A percentile compares a stretch with the other conserved stretches of the same genome.
Evolutionary conservation across 2,797 vertebrate species (phyloP).

Genomic region (Mormyrops attenuatus): DNA sequence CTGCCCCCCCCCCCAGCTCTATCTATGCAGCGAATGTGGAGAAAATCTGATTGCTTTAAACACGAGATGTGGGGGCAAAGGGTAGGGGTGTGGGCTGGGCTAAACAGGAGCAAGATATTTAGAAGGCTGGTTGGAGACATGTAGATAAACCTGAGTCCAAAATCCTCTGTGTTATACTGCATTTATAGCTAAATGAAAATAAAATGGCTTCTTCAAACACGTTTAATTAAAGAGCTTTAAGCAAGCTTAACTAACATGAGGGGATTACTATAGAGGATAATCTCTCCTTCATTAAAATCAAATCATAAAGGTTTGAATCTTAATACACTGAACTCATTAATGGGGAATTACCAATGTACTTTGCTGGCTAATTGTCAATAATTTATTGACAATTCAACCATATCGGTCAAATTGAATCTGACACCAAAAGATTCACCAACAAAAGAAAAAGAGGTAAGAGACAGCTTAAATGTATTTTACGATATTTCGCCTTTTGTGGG

Average conservation of each 20-base stretch:
- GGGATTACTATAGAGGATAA: constrained; percentile 10
- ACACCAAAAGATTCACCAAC: constrained; percentile 22
- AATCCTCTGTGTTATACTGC: neutral
- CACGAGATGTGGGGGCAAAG: constrained; percentile 46
- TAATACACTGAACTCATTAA: constrained; percentile 19
- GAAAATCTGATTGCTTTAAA: constrained; percentile 92
- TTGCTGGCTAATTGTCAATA: neutral
- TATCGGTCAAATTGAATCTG: neutral
- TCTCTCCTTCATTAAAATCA: constrained; percentile 18
- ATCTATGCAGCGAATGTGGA: constrained; percentile 61
- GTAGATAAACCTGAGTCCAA: constrained; percentile 47
- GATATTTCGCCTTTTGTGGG: neutral
- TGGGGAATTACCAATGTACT: constrained; percentile 12
- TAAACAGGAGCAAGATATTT: constrained; percentile 43
- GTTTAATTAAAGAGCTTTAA: constrained; percentile 19
- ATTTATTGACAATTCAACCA: constrained; percentile 14
- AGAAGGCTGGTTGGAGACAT: constrained; percentile 52
- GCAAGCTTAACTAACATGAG: constrained; percentile 16
- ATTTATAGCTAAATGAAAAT: constrained; percentile 15
- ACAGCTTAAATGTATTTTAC: neutral
- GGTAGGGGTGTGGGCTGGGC: constrained; percentile 42
- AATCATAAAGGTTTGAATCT: constrained; percentile 7
- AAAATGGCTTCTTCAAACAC: constrained; percentile 16
- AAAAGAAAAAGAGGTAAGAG: neutral
- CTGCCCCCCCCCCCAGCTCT: neutral